A percentile compares a stretch with the other conserved stretches of the same genome.
These are phyloP conservation scores for Nanger granti DNA, from an alignment of 2,113 vertebrate species.

Conservation along the genomic window DNA sequence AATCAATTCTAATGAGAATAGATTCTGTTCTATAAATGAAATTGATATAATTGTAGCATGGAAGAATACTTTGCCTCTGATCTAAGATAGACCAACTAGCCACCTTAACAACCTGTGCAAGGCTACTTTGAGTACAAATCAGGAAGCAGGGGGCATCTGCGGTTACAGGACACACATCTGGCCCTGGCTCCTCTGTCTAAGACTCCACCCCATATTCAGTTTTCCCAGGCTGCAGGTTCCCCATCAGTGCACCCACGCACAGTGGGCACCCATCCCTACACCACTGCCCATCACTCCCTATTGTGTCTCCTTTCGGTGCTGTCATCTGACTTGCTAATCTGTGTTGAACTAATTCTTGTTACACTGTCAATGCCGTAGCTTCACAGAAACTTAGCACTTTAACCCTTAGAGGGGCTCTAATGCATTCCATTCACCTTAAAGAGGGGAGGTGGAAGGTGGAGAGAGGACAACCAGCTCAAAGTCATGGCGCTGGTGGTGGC, in stretches of 20 bases:
- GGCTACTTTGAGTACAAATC: not conserved
- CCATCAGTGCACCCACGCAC: too few species aligned
- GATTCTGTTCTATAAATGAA: not conserved
- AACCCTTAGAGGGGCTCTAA: not conserved
- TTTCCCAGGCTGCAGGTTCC: not conserved
- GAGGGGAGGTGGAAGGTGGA: not conserved
- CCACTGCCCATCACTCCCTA: not conserved
- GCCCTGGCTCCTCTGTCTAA: not conserved
- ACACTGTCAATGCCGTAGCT: not conserved
- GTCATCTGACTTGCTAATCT: not conserved
- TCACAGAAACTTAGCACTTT: not conserved
- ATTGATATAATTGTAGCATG: not conserved
- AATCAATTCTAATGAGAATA: not conserved
- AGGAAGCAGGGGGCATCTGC: not conserved
- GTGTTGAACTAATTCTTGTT: not conserved
- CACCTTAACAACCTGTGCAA: not conserved
- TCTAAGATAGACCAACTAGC: not conserved
- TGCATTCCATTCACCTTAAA: not conserved
- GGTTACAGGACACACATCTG: not conserved
- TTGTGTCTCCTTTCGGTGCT: not conserved
- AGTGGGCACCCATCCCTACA: not conserved
- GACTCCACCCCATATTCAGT: too few species aligned
- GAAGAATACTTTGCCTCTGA: not conserved
- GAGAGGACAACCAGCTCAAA: not conserved
- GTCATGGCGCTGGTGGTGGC: too few species aligned